Evolutionary conservation across 2,888 invertebrate species (phyloP).

Genomic region (Drosophila hamatofila): DNA sequence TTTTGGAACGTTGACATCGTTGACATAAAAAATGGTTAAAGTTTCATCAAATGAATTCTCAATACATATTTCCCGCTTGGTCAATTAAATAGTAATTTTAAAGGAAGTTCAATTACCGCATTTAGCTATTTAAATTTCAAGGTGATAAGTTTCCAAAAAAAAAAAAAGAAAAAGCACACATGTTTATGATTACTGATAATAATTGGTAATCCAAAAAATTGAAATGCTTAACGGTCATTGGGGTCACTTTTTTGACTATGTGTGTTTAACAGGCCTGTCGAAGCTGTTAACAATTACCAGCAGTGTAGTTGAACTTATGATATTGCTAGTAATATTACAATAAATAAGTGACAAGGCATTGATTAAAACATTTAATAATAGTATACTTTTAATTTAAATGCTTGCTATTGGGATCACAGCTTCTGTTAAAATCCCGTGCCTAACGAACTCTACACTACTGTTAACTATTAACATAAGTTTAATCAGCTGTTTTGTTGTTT

Average conservation of each 20-base stretch:
- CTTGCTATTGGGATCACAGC: not conserved
- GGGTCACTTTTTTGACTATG: not conserved
- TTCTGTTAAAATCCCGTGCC: not conserved
- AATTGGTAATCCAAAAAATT: conserved; percentile 6
- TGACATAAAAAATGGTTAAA: conserved; percentile 49
- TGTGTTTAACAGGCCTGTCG: conserved; percentile 4
- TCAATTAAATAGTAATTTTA: conserved; percentile 68
- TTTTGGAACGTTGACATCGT: conserved; percentile 67
- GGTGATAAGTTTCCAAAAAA: conserved; percentile 22
- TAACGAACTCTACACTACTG: conserved; percentile 1
- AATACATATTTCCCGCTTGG: conserved; percentile 31
- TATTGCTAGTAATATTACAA: not conserved
- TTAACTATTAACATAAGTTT: not conserved
- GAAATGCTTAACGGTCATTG: conserved; percentile 15
- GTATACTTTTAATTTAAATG: not conserved
- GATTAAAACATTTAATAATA: not conserved
- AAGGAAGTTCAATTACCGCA: conserved; percentile 41
- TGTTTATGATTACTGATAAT: conserved; percentile 21
- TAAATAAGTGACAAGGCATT: not conserved
- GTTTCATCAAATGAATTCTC: conserved; percentile 35
- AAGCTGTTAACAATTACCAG: not conserved
- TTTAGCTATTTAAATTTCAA: conserved; percentile 21
- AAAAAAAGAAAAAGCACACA: conserved; percentile 19
- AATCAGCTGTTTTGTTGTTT: conserved; percentile 2
- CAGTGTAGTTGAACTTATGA: not conserved